Percentiles rank a stretch among this genome's conserved stretches.
Conservation (phyloP, 1,140 invertebrate species). For the Microplitis mediator region DNA sequence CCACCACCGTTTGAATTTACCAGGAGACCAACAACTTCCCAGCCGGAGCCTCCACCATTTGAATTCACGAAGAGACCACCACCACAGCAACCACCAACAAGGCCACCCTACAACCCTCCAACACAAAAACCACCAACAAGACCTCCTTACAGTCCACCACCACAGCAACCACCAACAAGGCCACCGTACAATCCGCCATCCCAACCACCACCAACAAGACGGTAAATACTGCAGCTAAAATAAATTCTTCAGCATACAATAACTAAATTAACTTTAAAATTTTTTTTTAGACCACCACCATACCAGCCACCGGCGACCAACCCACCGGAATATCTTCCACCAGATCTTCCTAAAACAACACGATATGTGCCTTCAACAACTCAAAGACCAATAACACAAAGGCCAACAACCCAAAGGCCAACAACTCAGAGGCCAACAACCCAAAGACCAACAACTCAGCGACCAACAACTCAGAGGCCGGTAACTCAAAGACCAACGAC, state of each 20-base stretch:
- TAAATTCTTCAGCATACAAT: background rate
- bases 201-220: conserved; percentile 15
- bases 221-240: background rate
- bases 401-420: conserved; percentile 8
- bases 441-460: background rate
- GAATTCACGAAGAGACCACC: background rate
- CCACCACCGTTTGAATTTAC: conserved; percentile 4
- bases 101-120: conserved; percentile 19
- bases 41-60: conserved; percentile 10
- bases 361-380: background rate
- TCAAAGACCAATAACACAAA: conserved; percentile 2
- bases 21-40: background rate
- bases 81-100: conserved; percentile 1
- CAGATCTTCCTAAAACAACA: background rate
- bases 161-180: background rate
- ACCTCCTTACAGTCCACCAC: no score
- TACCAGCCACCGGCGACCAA: conserved; percentile 19
- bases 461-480: conserved; percentile 12
- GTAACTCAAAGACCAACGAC: background rate
- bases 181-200: conserved; percentile 22
- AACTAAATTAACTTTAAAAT: background rate
- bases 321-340: conserved; percentile 16
- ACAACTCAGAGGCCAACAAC: background rate
- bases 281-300: conserved; percentile 15
- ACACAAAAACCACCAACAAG: background rate